Base-by-base conservation (phyloP, 2,113 vertebrate genomes). In the Cromileptes altivelis region DNA sequence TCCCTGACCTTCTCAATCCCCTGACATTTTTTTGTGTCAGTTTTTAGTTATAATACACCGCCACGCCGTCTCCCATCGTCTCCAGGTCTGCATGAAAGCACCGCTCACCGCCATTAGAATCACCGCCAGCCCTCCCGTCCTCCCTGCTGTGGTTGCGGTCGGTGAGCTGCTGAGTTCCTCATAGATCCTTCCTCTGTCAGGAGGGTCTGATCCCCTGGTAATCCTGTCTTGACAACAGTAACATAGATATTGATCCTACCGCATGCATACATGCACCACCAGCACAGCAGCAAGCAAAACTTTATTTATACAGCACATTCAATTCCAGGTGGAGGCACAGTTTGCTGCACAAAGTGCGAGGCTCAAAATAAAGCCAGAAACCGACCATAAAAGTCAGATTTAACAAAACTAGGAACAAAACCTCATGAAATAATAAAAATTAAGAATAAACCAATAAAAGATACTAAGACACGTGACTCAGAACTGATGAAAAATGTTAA, bases 191-290 rank as follows among this genome's bases (percentile, higher is more conserved):
- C 69, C 55, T 65, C 78, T 47, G 78, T 88, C 58, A 47, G 57
- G 81, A 76, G 85, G 58, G 73, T 89, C 89, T 92, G 85, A 93
- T 92, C 86, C 82, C 60, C 49, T 50, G 70, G 30, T 94, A 94
- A 93, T 95, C 90, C 89, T n/a, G 63, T 82, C 90, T 89, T 86
- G 72, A 92, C 84, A 86, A 75, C 71, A 65, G 86, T 70, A 84
- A 85, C 88, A 79, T 78, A 81, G 90, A 85, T 91, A 93, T 93
- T 87, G 92, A 94, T 92, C 87, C 53, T 14, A 23, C 40, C 60
- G 74, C 82, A 75, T 33, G 23, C 70, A 40, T n/a, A 68, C 30
- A 37, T 25, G 60, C 14, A 0, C 63, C 77, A 42, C 4, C 52
- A 75, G 65, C 57, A 56, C 58, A 62, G 64, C 72, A 56, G 84